These are phyloP conservation scores for Empidonax traillii DNA, from an alignment of 2,113 vertebrate species.

Conservation along the genomic window DNA sequence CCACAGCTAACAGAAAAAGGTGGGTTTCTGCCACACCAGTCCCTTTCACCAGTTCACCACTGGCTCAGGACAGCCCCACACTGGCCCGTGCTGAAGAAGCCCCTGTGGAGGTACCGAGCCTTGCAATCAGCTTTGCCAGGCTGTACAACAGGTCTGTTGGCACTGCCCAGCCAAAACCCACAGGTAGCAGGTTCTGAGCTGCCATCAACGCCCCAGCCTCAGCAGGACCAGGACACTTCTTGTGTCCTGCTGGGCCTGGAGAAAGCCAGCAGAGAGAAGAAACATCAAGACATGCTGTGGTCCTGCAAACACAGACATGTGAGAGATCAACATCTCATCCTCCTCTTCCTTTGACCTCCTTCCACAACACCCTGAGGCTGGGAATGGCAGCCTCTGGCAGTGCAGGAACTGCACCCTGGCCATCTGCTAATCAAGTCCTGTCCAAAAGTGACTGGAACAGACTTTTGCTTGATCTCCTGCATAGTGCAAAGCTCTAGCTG, in stretches of 20 bases:
- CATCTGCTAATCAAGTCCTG: background rate
- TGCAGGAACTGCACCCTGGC: background rate
- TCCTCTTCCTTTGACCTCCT: background rate
- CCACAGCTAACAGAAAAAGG: background rate
- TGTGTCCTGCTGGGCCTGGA: background rate
- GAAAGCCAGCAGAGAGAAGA: background rate
- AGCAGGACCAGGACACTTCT: background rate
- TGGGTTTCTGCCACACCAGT: background rate
- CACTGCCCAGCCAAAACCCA: background rate
- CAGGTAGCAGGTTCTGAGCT: background rate
- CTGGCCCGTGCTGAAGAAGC: background rate
- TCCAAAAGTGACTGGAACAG: background rate
- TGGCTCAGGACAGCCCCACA: fast-evolving
- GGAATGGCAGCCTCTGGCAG: background rate
- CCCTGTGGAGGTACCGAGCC: background rate
- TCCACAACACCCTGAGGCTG: background rate
- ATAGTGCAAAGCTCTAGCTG: background rate
- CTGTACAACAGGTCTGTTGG: background rate
- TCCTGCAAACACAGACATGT: background rate
- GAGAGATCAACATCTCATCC: background rate
- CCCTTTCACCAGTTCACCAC: background rate
- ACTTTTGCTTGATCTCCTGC: background rate
- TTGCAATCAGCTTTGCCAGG: background rate
- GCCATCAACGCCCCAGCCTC: fast-evolving
- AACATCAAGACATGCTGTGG: background rate